Base-by-base conservation (phyloP, 2,113 vertebrate genomes). In the Callospermophilus lateralis region DNA sequence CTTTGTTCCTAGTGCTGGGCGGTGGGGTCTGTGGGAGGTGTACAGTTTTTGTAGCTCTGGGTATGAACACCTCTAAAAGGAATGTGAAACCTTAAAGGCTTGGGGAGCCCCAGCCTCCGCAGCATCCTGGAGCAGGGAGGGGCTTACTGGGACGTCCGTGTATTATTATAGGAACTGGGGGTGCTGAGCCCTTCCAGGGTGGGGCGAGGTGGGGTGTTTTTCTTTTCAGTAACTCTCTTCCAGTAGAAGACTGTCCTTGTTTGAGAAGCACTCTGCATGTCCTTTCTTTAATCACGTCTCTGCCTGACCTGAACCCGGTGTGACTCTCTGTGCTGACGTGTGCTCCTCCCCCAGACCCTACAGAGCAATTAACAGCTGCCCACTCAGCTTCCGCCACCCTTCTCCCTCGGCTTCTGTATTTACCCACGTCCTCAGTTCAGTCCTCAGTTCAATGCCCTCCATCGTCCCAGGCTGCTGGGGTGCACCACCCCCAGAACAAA, bases 181-280 rank as follows among this genome's bases (percentile, higher is more conserved):
- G 37, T 87, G 55, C n/a, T 90, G 83, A 34, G 55, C 0, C 74
- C 76, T 78, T 15, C 37, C 1, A 3, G 48, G 48, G 48, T 24
- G 15, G 26, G 37, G 53, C 26, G 22, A 80, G n/a, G 22, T 45
- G 48, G 83, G 34, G 74, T 67, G 58, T 76, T 95, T 68, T 87
- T 83, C 84, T 93, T 79, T 84, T 80, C 79, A 45, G 1, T 86
- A 92, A 95, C 91, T 93, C 89, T 90, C 68, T 65, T 89, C 88
- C 79, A 7, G 88, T 77, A 24, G 73, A 42, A 84, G 74, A 48
- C 94, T 95, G 81, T 88, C 93, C 72, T 73, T 78, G 78, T 95
- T 96, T 95, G 84, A 16, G 90, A 83, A 93, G 92, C 91, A 72
- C 92, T 79, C 34, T 97, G 97, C 97, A 97, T 97, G 97, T 77